Percentiles rank a stretch among this genome's conserved stretches.
Evolutionary conservation across 2,797 vertebrate species (phyloP).

Genomic region (Ptychadena robeensis): DNA sequence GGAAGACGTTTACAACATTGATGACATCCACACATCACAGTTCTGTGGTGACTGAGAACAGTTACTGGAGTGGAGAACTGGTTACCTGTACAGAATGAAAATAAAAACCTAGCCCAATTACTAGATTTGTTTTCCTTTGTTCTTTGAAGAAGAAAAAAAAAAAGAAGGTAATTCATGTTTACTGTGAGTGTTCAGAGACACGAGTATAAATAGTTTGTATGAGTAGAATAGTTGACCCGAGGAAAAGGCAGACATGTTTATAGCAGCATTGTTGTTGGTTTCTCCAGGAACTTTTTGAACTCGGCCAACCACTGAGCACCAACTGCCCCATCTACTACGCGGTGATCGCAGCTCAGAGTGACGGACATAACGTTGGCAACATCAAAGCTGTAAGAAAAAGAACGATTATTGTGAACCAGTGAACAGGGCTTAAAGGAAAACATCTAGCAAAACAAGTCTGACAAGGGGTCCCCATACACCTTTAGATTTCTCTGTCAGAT

Average conservation of each 20-base stretch:
- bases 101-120: slow-evolving; percentile 70
- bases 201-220: slow-evolving; percentile 72
- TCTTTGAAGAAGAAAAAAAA: slow-evolving; percentile 70
- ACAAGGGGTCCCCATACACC: too few relatives aligned
- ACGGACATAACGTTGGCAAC: slow-evolving; percentile 94
- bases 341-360: slow-evolving; percentile 95
- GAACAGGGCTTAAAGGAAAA: neutral
- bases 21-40: slow-evolving; percentile 19
- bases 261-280: slow-evolving; percentile 92
- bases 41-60: slow-evolving; percentile 61
- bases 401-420: neutral
- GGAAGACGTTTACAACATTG: slow-evolving; percentile 23
- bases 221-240: slow-evolving; percentile 68
- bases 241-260: slow-evolving; percentile 72
- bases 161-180: slow-evolving; percentile 64
- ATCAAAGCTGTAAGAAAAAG: slow-evolving; percentile 80
- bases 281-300: slow-evolving; percentile 95
- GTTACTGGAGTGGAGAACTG: slow-evolving; percentile 70
- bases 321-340: slow-evolving; percentile 94
- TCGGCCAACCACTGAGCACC: slow-evolving; percentile 97
- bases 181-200: slow-evolving; percentile 67
- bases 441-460: too few relatives aligned
- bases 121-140: slow-evolving; percentile 61
- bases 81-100: slow-evolving; percentile 71
- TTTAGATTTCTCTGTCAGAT: too few relatives aligned